These are phyloP conservation scores for Antitype chi DNA, from an alignment of 2,888 invertebrate genomes.

Conservation along the genomic window DNA sequence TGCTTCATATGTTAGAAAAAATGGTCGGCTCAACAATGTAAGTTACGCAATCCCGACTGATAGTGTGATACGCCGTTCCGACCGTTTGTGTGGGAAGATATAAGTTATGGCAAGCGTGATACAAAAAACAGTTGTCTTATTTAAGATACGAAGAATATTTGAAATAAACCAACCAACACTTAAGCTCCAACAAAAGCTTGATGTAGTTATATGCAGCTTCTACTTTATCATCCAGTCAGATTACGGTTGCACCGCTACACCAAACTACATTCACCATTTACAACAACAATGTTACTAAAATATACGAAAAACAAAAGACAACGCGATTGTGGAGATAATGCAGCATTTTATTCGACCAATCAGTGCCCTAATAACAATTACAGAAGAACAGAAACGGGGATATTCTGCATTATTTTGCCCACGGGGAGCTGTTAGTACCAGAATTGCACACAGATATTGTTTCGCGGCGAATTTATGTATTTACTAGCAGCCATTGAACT, in stretches of 20 bases:
- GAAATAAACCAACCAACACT: slow-evolving; percentile 1
- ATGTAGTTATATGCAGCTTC: slow-evolving; percentile 1
- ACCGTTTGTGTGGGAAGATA: background rate
- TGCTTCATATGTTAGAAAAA: no score
- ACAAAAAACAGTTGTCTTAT: background rate
- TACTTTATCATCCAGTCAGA: slow-evolving; percentile 29
- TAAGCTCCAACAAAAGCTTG: slow-evolving; percentile 5
- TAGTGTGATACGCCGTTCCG: no score
- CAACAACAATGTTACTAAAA: slow-evolving; percentile 27
- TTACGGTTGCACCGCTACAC: background rate
- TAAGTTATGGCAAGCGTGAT: background rate
- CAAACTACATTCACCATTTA: slow-evolving; percentile 13
- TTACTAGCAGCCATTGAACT: slow-evolving; percentile 36
- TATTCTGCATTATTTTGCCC: slow-evolving; percentile 52
- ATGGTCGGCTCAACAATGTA: no score
- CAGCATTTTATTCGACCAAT: slow-evolving; percentile 50
- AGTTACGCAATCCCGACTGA: no score
- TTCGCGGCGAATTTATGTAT: slow-evolving; percentile 59
- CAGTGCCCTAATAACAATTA: slow-evolving; percentile 56
- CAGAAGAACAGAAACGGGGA: slow-evolving; percentile 34
- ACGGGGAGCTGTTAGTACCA: slow-evolving; percentile 44
- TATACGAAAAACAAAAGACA: slow-evolving; percentile 31
- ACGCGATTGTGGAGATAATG: slow-evolving; percentile 12
- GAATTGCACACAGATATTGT: slow-evolving; percentile 63
- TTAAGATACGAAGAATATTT: slow-evolving; percentile 7